A percentile compares a stretch with the other conserved stretches of the same genome.
These are phyloP conservation scores for Empidonax traillii DNA, from an alignment of 2,113 vertebrate species.

Conservation along the genomic window DNA sequence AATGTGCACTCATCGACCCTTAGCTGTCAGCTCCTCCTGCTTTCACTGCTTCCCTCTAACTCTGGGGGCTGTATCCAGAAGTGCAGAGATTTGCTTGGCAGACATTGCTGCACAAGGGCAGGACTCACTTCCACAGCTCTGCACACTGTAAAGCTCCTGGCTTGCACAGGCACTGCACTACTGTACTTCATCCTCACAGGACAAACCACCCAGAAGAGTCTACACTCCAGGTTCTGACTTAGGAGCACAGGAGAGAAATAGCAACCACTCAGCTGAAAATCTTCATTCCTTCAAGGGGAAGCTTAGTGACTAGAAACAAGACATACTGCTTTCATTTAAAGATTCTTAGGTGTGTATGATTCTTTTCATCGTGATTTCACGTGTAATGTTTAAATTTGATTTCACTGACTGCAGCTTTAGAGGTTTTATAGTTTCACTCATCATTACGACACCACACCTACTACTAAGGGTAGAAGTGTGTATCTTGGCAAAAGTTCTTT, in stretches of 20 bases:
- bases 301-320: neutral
- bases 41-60: neutral
- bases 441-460: neutral
- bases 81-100: neutral
- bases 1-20: neutral
- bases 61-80: rapidly evolving
- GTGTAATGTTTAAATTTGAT: neutral
- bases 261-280: neutral
- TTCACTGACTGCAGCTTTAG: neutral
- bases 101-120: neutral
- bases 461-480: neutral
- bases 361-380: neutral
- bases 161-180: neutral
- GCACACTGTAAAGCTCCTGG: neutral
- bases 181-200: neutral
- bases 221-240: neutral
- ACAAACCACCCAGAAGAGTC: neutral
- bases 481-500: neutral
- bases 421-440: neutral
- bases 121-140: neutral
- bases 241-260: neutral
- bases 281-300: neutral
- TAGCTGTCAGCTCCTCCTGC: neutral
- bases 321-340: neutral
- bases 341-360: rapidly evolving